Conservation (phyloP, 2,113 vertebrate genomes). For the Chaenogobius annularis region DNA sequence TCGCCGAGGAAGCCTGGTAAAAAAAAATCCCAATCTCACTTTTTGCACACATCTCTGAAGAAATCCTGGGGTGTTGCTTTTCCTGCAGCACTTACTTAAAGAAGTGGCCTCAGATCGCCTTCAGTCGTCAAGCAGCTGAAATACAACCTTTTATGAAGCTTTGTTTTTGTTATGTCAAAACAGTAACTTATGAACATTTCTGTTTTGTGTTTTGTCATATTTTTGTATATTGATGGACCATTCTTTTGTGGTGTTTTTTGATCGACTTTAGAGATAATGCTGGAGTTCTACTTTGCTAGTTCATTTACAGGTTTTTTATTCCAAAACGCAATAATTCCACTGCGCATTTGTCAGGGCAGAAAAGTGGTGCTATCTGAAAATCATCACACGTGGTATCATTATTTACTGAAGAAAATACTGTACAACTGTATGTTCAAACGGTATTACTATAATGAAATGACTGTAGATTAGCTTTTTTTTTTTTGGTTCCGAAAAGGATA, state of each 20-base stretch:
- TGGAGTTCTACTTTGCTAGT: constrained; percentile 63
- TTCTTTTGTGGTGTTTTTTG: constrained; percentile 43
- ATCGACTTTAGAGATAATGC: constrained; percentile 56
- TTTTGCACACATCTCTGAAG: constrained; percentile 48
- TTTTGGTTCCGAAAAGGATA: constrained; percentile 25
- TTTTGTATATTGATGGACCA: constrained; percentile 56
- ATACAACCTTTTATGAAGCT: constrained; percentile 49
- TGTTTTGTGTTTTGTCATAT: constrained; percentile 38
- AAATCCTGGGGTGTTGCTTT: constrained; percentile 48
- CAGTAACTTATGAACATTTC: constrained; percentile 60
- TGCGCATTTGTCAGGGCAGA: constrained; percentile 36
- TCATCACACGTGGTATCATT: constrained; percentile 35
- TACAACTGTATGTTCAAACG: constrained; percentile 22
- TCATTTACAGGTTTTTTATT: constrained; percentile 54
- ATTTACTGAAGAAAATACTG: constrained; percentile 22
- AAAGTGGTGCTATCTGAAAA: constrained; percentile 59
- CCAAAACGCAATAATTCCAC: constrained; percentile 64
- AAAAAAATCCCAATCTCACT: background rate
- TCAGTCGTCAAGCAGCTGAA: constrained; percentile 68
- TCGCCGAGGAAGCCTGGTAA: constrained; percentile 56
- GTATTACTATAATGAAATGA: constrained; percentile 31
- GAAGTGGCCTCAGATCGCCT: constrained; percentile 65
- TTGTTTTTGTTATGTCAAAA: constrained; percentile 43
- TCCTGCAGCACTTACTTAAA: constrained; percentile 52
- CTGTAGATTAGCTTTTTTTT: constrained; percentile 29